Evolutionary conservation across 2,888 invertebrate genomes (phyloP), one percentile per base, ranked within the genome.

Genomic region (Keiferia lycopersicella): DNA sequence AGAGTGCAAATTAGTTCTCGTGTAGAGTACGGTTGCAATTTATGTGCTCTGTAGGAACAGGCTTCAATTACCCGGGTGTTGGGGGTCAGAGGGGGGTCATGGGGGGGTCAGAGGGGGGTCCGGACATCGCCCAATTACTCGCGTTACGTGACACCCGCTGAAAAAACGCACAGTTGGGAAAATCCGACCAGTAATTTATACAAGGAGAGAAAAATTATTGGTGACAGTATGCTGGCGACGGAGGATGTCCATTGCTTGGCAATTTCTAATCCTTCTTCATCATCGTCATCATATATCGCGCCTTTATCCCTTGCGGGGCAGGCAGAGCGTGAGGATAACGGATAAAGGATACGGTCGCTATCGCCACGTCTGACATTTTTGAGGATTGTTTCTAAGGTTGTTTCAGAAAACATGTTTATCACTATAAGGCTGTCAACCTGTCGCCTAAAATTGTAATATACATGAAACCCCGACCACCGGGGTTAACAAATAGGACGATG

Each of bases 61-160:
- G 51, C 26, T 53, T 53, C 51, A 53, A 53, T 53, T 53, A 53
- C 51, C 2, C 11, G 51, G 51, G 26, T 20, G 51, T 53, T 26
- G 6, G 22, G 51, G 51, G 51, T 22, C 4, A 22, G 34, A 34
- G 51, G 51, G 51, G 51, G 50, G 20, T 20, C 50, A 6, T 7
- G 48, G 48, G 34, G 10, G 34, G 34, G 34, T 34, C 34, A 22
- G 18, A n/a, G n/a, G 48, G 50, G 50, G 51, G 51, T 53, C 51
- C 51, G 12, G 51, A 53, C 51, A 53, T 53, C 51, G 51, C 22
- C 51, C 51, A 53, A 53, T 53, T 53, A 53, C 51, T 22, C 51
- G 11, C 51, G 51, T 53, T 53, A 53, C 51, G 51, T 53, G 51
- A 53, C 51, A 53, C 51, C 14, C 11, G 11, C 51, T 53, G 51